phyloP scores from a whole-genome alignment of 2,888 invertebrate genomes.

The Ommatoiulus sabulosus region DNA sequence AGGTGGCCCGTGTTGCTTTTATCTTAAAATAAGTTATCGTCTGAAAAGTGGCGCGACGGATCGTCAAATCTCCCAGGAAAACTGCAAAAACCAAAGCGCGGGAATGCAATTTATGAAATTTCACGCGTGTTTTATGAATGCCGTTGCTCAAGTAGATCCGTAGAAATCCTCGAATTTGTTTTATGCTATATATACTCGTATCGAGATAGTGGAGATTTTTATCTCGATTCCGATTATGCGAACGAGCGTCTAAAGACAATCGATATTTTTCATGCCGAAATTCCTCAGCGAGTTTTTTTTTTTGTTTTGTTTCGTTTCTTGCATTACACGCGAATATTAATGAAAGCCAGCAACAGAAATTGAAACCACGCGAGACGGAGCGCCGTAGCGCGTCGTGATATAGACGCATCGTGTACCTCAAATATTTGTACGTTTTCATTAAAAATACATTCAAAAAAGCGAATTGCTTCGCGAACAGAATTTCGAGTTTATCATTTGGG shows the following conservation, averaged over 20 bases:
- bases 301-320: not conserved
- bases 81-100: not conserved
- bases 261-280: not conserved
- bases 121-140: conserved; percentile 4
- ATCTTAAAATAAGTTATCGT: conserved; percentile 40
- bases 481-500: not conserved
- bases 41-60: conserved; percentile 31
- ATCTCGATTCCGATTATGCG: conserved; percentile 2
- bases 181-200: not conserved
- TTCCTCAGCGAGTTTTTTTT: not conserved
- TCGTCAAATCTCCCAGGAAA: not conserved
- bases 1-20: conserved; percentile 40
- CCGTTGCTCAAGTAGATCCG: not conserved
- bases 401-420: not conserved
- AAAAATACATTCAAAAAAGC: not conserved
- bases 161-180: conserved; percentile 32
- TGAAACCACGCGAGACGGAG: not conserved
- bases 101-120: conserved; percentile 36
- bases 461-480: not conserved
- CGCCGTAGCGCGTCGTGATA: not conserved
- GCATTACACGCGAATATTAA: not conserved
- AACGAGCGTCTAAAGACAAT: conserved; percentile 1
- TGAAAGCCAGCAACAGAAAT: not conserved
- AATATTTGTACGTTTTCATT: not conserved
- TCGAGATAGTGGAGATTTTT: not conserved